These are phyloP conservation scores for Panulirus ornatus DNA, from an alignment of 1,140 invertebrate genomes.

Conservation along the genomic window DNA sequence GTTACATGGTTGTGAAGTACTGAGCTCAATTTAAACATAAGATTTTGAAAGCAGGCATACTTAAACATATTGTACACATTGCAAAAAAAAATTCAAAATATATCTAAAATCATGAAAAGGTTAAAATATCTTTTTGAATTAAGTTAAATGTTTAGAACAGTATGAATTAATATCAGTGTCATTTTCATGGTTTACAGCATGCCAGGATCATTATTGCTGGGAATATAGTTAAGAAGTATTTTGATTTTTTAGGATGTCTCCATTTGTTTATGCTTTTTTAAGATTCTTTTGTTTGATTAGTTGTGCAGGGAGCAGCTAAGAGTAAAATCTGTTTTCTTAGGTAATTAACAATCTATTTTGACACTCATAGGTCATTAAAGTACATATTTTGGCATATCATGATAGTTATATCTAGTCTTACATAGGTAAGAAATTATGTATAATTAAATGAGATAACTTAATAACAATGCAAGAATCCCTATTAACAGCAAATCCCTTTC, in stretches of 20 bases:
- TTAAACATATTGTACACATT: too few relatives aligned
- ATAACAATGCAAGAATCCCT: too few relatives aligned
- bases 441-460: too few relatives aligned
- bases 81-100: background rate
- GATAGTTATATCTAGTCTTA: background rate
- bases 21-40: background rate
- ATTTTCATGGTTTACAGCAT: background rate
- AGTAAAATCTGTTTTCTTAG: background rate
- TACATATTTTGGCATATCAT: too few relatives aligned
- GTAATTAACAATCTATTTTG: too few relatives aligned
- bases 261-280: too few relatives aligned
- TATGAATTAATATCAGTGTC: background rate
- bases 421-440: too few relatives aligned
- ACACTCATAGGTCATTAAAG: too few relatives aligned
- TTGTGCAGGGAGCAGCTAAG: background rate
- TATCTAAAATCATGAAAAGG: background rate
- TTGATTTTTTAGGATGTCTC: background rate
- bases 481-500: too few relatives aligned
- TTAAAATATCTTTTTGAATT: background rate
- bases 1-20: background rate
- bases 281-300: too few relatives aligned
- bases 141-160: background rate
- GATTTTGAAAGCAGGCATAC: too few relatives aligned
- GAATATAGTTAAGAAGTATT: background rate
- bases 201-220: too few relatives aligned